Evolutionary conservation across 2,797 vertebrate genomes (phyloP).

Genomic region (Siniperca obscura): DNA sequence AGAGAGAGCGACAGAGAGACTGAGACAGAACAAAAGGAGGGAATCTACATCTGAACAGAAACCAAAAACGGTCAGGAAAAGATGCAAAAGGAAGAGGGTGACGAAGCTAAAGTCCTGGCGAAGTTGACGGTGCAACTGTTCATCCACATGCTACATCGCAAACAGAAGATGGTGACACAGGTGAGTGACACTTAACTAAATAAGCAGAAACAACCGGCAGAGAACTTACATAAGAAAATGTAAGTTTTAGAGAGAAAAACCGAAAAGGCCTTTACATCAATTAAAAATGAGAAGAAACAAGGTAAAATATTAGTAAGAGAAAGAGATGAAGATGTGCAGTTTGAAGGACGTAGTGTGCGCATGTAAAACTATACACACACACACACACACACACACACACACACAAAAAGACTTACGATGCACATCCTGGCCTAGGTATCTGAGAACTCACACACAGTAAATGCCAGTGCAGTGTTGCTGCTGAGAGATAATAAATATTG

Average conservation of each 20-base stretch:
- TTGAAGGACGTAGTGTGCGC: constrained; percentile 9
- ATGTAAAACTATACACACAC: constrained; percentile 1
- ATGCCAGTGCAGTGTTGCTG: constrained; percentile 32
- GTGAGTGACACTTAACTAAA: constrained; percentile 22
- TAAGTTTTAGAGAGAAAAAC: background rate
- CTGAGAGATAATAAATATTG: constrained; percentile 43
- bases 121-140: background rate
- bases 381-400: constrained; percentile 13
- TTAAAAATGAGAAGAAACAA: constrained; percentile 24
- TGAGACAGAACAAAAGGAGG: constrained; percentile 29
- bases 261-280: constrained; percentile 5
- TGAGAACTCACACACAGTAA: constrained; percentile 30
- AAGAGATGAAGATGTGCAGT: constrained; percentile 6
- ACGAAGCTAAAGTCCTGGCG: background rate
- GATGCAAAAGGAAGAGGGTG: constrained; percentile 18
- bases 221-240: background rate
- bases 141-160: background rate
- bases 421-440: constrained; percentile 15
- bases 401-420: constrained; percentile 10
- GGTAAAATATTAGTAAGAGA: background rate
- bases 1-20: constrained; percentile 50
- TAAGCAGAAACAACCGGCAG: background rate
- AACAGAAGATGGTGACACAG: constrained; percentile 15
- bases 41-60: constrained; percentile 46
- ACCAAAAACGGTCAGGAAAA: constrained; percentile 21